Evolutionary conservation across 2,888 invertebrate genomes (phyloP).

Genomic region (Hydropsyche betteni): DNA sequence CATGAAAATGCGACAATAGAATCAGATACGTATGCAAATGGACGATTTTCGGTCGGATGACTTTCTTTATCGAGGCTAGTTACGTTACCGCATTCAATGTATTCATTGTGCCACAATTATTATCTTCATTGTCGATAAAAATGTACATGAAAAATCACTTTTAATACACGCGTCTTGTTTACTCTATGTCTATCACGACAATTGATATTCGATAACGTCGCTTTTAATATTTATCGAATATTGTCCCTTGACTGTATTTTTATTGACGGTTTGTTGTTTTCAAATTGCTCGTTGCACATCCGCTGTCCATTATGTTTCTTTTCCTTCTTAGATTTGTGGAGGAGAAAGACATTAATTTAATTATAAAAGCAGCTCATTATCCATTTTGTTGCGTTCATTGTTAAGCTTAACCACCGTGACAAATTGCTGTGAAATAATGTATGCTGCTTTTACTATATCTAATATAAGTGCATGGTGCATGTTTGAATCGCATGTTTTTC

Average conservation of each 20-base stretch:
- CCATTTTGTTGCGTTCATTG: constrained; percentile 36
- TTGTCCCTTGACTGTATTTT: not conserved
- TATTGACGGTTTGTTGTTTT: not conserved
- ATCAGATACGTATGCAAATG: constrained; percentile 42
- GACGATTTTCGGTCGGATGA: constrained; percentile 35
- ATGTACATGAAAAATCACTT: constrained; percentile 32
- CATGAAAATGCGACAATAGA: constrained; percentile 40
- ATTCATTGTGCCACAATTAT: constrained; percentile 14
- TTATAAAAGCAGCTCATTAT: constrained; percentile 40
- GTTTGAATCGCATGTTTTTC: too few species aligned
- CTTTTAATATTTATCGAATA: not conserved
- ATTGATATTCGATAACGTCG: constrained; percentile 1
- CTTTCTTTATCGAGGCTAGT: constrained; percentile 40
- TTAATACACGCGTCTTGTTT: constrained; percentile 7
- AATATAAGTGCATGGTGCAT: not conserved
- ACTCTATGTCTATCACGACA: not conserved
- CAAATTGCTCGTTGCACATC: not conserved
- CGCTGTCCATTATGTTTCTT: not conserved
- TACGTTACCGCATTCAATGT: not conserved
- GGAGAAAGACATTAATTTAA: constrained; percentile 36
- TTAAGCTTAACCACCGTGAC: constrained; percentile 29
- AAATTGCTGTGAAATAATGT: constrained; percentile 31
- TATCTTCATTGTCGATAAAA: constrained; percentile 31
- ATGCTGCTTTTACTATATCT: not conserved
- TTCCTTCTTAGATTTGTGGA: not conserved